Conservation (phyloP, 2,888 invertebrate genomes). For the Rotaria socialis region DNA sequence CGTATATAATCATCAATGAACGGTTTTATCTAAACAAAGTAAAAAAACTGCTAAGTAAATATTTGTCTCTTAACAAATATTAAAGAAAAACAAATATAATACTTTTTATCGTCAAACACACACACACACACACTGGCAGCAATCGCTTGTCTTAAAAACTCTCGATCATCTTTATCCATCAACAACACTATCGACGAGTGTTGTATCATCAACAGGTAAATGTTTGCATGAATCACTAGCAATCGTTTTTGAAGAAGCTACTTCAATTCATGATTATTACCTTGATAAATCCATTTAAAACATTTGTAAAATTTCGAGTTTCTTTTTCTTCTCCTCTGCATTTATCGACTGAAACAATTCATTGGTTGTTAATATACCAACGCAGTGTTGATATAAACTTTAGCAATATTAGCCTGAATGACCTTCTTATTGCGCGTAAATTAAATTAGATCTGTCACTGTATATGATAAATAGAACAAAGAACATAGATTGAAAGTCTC, state of each 20-base stretch:
- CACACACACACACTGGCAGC: not conserved
- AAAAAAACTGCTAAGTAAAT: not conserved
- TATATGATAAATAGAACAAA: not conserved
- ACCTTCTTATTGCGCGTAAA: not conserved
- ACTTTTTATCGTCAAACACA: not conserved
- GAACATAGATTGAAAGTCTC: not conserved
- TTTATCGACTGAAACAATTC: not conserved
- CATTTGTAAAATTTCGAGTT: not conserved
- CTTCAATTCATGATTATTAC: not conserved
- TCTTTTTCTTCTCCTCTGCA: not conserved
- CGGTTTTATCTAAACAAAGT: not conserved
- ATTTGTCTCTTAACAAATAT: not conserved
- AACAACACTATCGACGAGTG: not conserved
- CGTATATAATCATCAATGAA: not conserved
- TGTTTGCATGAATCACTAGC: not conserved
- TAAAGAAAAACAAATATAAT: not conserved
- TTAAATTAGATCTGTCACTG: not conserved
- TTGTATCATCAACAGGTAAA: conserved; percentile 9
- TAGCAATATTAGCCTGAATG: not conserved
- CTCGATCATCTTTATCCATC: not conserved
- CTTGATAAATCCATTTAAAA: not conserved
- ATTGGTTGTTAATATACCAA: not conserved
- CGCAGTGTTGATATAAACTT: not conserved
- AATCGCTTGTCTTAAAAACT: not conserved
- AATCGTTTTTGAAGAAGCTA: not conserved